A percentile compares a stretch with the other conserved stretches of the same genome.
phyloP scores from a whole-genome alignment of 2,888 invertebrate species.

The Timandra comae region DNA sequence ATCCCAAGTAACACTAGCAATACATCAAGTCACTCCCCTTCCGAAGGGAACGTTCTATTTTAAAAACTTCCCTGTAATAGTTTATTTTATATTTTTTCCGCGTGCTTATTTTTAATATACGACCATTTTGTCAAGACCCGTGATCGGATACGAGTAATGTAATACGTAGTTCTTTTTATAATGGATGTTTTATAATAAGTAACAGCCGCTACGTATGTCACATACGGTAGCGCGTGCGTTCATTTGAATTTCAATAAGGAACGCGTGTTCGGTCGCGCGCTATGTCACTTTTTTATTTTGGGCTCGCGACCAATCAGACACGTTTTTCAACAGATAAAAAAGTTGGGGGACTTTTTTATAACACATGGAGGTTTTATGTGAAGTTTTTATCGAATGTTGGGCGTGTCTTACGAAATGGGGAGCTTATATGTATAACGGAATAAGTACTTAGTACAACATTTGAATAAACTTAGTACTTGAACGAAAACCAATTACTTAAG shows the following conservation, averaged over 20 bases:
- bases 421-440: too few species aligned
- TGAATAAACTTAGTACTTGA: too few species aligned
- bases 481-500: too few species aligned
- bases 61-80: conserved; percentile 68
- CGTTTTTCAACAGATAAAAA: conserved; percentile 51
- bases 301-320: conserved; percentile 52
- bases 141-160: conserved; percentile 14
- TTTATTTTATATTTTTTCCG: conserved; percentile 72
- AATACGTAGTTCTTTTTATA: conserved; percentile 34
- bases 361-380: conserved; percentile 26
- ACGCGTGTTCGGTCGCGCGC: conserved; percentile 59
- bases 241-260: conserved; percentile 64
- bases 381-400: conserved; percentile 42
- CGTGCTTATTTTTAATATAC: conserved; percentile 59
- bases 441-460: too few species aligned
- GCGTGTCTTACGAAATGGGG: conserved; percentile 22
- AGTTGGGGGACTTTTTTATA: conserved; percentile 62
- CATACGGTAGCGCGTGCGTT: conserved; percentile 59
- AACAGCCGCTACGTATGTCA: conserved; percentile 57
- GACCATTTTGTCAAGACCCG: conserved; percentile 35
- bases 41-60: conserved; percentile 69
- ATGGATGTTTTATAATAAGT: conserved; percentile 60
- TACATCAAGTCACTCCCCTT: conserved; percentile 71
- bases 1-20: conserved; percentile 70
- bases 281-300: conserved; percentile 69